phyloP scores from a whole-genome alignment of 2,888 invertebrate species.

The Cephus nigrinus region DNA sequence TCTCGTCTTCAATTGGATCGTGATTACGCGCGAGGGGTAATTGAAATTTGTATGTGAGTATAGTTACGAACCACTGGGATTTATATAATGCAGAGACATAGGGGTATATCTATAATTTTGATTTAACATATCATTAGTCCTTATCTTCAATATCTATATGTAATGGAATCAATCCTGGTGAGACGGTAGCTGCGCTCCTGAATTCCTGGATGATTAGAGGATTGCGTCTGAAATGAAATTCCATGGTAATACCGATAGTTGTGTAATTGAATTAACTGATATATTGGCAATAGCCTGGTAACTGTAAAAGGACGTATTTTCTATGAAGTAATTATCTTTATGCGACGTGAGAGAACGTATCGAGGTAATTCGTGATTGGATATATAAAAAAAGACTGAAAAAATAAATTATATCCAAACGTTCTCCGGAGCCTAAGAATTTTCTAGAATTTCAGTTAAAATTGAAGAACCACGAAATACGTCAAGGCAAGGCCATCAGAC shows the following conservation, averaged over 20 bases:
- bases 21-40: background rate
- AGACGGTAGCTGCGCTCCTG: background rate
- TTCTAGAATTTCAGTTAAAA: background rate
- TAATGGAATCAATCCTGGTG: background rate
- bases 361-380: background rate
- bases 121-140: too few species aligned
- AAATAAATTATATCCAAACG: background rate
- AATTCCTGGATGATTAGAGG: background rate
- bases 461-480: background rate
- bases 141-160: too few species aligned
- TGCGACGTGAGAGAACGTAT: background rate
- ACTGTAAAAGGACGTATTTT: background rate
- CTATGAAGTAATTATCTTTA: background rate
- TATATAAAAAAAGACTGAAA: background rate
- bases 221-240: background rate
- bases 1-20: background rate
- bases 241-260: background rate
- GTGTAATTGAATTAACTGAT: background rate
- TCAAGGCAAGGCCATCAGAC: background rate
- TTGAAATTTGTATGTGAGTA: background rate
- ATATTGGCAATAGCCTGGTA: background rate
- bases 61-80: background rate
- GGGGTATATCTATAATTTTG: background rate
- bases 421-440: background rate
- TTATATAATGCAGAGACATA: background rate